Conservation (phyloP, 2,113 vertebrate species). For the Oreochromis niloticus region DNA sequence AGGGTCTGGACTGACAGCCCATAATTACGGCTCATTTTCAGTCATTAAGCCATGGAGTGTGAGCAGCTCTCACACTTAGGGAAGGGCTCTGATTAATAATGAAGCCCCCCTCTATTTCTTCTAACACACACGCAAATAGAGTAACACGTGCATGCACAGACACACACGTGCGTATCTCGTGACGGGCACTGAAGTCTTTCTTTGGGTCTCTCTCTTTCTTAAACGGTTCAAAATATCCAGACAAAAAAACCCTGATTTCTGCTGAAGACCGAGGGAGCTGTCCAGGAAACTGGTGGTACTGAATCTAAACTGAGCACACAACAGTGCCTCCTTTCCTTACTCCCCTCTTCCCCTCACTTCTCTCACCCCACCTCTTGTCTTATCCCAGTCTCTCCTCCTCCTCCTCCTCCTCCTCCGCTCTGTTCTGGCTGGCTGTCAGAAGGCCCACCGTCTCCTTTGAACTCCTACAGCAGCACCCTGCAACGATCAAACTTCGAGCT, state of each 20-base stretch:
- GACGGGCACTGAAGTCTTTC: background rate
- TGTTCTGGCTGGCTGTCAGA: conserved; percentile 56
- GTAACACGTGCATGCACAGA: background rate
- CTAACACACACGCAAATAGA: conserved; percentile 2
- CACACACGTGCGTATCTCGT: background rate
- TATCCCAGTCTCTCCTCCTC: background rate
- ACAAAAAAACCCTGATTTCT: background rate
- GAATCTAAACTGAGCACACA: conserved; percentile 40
- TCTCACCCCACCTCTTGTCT: conserved; percentile 11
- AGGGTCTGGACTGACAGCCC: conserved; percentile 70
- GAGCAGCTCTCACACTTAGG: conserved; percentile 60
- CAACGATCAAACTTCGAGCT: conserved; percentile 63
- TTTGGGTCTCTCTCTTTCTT: background rate
- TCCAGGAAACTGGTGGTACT: conserved; percentile 57
- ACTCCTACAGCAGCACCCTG: conserved; percentile 63
- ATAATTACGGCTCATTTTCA: conserved; percentile 75
- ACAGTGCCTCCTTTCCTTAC: background rate
- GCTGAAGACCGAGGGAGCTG: conserved; percentile 43
- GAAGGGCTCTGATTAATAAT: conserved; percentile 70
- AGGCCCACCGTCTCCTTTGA: conserved; percentile 63
- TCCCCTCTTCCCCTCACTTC: background rate
- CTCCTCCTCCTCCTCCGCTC: conserved; percentile 1
- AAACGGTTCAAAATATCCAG: background rate
- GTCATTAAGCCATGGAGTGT: conserved; percentile 71
- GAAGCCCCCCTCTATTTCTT: conserved; percentile 39